Base-by-base conservation (phyloP, 2,888 invertebrate species). In the Neelides folsomi region DNA sequence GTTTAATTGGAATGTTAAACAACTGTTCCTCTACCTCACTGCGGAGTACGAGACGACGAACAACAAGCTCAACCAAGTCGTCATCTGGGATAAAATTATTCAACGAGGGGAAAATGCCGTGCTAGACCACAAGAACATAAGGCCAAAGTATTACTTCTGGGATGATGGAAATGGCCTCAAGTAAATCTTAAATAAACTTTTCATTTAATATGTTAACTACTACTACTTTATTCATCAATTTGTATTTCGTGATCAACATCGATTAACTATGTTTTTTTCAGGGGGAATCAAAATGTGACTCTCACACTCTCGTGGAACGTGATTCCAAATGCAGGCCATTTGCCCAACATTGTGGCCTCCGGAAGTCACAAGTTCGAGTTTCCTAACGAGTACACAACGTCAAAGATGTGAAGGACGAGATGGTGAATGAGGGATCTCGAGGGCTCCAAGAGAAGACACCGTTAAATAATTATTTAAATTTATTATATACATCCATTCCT, bases 1-100 rank as follows among this genome's bases (percentile, higher is more conserved):
- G 19, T 98, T 98, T 73, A 97, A 98, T 72, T 99, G 98, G 98
- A 98, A 98, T 73, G 95, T 97, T 0, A 98, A 98, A 68, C 92
- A 97, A 70, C 73, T 99, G 61, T 99, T 97, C 72, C 73, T 98
- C 27, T 99, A 93, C 70, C 76, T 98, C 36, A 93, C 93, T 39
- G 98, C 97, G 1, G 95, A 98, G 71, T 98, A 99, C 72, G 76
- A 81, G 66, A 92, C 95, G 12, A 73, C 79, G 16, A 82, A 80
- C 58, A 97, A 97, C 75, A 81, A 81, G 68, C 74, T 92, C 44
- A 88, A 88, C 71, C 88, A 89, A 76, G 92, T 98, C 63, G 92
- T 98, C 1, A 74, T 98, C 18, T 98, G 98, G 98, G 98, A 98
- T 71, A 95, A 95, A 75, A 97, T 98, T 59, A 87, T 98, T 51